Percentiles rank a stretch among this genome's conserved stretches.
Conservation (phyloP, 2,888 invertebrate genomes). For the Crossocerus cetratus region DNA sequence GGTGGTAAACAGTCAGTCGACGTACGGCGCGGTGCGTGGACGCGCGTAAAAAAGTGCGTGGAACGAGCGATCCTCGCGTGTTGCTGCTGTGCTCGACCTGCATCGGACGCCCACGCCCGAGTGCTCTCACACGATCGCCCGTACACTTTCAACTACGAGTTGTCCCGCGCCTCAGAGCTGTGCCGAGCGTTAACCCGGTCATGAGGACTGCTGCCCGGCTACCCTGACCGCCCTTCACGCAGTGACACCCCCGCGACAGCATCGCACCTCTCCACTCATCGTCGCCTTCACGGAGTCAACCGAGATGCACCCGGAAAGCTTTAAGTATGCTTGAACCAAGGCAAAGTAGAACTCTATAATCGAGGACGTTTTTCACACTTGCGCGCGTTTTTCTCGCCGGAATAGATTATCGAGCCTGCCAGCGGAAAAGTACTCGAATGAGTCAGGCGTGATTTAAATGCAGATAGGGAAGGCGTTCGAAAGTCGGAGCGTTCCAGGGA, state of each 20-base stretch:
- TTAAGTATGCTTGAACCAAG: background rate
- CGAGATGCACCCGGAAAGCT: background rate
- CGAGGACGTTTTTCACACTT: no score
- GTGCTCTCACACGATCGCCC: no score
- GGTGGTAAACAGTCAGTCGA: conserved; percentile 65
- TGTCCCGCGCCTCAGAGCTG: conserved; percentile 1
- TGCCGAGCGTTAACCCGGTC: background rate
- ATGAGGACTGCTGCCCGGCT: background rate
- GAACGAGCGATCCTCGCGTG: background rate
- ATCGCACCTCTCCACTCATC: no score
- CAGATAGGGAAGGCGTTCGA: no score
- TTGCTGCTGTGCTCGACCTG: no score
- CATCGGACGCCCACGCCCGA: no score
- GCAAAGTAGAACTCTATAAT: no score
- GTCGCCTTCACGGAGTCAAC: background rate
- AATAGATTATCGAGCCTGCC: background rate
- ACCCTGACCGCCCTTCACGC: background rate
- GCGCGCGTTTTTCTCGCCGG: background rate
- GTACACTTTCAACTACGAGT: no score
- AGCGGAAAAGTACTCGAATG: background rate
- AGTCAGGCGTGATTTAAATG: no score
- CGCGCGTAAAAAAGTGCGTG: conserved; percentile 32
- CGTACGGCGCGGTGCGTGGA: conserved; percentile 60
- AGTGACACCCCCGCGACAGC: conserved; percentile 8
- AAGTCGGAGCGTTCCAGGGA: no score